phyloP scores from a whole-genome alignment of 1,140 invertebrate species.

The Drosophila rhopaloa region DNA sequence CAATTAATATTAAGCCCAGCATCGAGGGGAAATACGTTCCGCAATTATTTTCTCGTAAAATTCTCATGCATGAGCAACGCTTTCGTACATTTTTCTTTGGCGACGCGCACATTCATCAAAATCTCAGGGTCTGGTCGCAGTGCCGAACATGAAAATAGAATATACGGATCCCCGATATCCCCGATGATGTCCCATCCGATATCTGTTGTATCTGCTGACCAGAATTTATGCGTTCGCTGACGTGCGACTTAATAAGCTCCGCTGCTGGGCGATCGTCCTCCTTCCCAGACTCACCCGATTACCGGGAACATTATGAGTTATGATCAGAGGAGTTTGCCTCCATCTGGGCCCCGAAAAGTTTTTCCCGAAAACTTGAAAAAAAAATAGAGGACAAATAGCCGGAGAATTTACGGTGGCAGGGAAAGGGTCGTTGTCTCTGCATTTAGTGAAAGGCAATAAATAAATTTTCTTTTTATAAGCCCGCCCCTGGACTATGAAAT shows the following conservation, averaged over 20 bases:
- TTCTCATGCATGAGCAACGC: constrained; percentile 78
- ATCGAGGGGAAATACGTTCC: constrained; percentile 60
- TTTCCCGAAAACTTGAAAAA: constrained; percentile 22
- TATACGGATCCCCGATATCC: constrained; percentile 43
- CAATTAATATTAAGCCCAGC: constrained; percentile 72
- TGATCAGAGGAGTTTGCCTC: constrained; percentile 20
- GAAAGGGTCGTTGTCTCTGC: constrained; percentile 25
- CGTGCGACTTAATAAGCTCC: constrained; percentile 76
- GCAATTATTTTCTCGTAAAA: constrained; percentile 83
- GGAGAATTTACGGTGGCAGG: constrained; percentile 37
- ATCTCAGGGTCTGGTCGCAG: constrained; percentile 60
- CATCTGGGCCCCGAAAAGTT: constrained; percentile 12
- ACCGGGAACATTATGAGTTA: constrained; percentile 67
- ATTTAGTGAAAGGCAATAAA: constrained; percentile 63
- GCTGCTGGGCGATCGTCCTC: background rate
- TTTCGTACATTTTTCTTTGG: constrained; percentile 81
- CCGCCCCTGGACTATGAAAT: constrained; percentile 34
- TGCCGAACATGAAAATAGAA: constrained; percentile 69
- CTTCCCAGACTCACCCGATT: constrained; percentile 12
- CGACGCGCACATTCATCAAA: constrained; percentile 81
- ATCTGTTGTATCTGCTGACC: constrained; percentile 49
- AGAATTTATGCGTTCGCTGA: constrained; percentile 78
- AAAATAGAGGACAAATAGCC: constrained; percentile 44
- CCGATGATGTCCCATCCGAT: constrained; percentile 22
- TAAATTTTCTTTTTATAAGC: constrained; percentile 67